phyloP scores from a whole-genome alignment of 2,113 vertebrate species.

The Ivindomyrus marchei region DNA sequence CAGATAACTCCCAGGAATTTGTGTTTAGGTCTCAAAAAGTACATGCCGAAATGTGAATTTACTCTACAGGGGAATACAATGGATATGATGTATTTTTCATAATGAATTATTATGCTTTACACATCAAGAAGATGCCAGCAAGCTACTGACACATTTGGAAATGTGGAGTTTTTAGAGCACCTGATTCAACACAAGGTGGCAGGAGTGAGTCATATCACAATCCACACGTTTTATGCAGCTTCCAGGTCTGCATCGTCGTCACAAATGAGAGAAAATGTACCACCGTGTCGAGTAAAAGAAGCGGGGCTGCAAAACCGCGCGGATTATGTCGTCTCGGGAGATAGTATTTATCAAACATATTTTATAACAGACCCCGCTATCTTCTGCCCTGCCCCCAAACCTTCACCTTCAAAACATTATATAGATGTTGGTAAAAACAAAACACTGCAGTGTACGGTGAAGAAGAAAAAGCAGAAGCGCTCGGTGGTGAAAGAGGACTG shows the following conservation, averaged over 20 bases:
- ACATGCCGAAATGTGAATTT: not conserved
- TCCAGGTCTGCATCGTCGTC: not conserved
- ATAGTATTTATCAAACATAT: not conserved
- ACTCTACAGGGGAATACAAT: not conserved
- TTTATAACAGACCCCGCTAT: not conserved
- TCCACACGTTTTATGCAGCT: not conserved
- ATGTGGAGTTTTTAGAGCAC: no score
- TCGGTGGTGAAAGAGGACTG: not conserved
- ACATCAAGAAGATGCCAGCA: no score
- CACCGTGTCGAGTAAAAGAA: not conserved
- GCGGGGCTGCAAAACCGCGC: not conserved
- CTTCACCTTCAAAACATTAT: not conserved
- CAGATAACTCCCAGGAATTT: not conserved
- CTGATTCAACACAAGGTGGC: constrained; percentile 16
- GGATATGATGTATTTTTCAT: not conserved
- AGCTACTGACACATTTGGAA: no score
- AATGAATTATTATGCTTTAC: not conserved
- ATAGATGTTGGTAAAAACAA: not conserved
- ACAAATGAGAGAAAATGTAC: not conserved
- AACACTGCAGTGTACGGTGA: not conserved
- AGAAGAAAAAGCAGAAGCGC: not conserved
- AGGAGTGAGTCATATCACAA: not conserved
- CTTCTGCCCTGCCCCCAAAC: not conserved
- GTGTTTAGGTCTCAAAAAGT: not conserved
- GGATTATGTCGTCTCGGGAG: not conserved